phyloP scores from a whole-genome alignment of 2,888 invertebrate species.

The Hylaea fasciaria region DNA sequence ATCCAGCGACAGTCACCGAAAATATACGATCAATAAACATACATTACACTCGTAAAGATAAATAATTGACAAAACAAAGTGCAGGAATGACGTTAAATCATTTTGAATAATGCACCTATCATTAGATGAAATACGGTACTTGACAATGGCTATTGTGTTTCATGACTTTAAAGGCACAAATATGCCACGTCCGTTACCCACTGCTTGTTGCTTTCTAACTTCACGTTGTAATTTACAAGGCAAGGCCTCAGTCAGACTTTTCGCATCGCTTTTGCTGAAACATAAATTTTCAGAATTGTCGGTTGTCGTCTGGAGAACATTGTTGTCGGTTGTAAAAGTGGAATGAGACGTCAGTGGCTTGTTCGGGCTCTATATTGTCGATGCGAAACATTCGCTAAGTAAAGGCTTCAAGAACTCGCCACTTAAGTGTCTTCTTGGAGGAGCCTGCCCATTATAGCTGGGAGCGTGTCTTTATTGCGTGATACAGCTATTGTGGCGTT shows the following conservation, averaged over 20 bases:
- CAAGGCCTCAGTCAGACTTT: constrained; percentile 40
- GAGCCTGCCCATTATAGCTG: constrained; percentile 56
- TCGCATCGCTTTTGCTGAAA: constrained; percentile 44
- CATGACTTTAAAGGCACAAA: constrained; percentile 25
- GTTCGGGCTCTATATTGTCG: constrained; percentile 52
- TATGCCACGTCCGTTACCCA: constrained; percentile 36
- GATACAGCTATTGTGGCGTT: constrained; percentile 49
- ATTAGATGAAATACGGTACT: constrained; percentile 38
- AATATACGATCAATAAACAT: constrained; percentile 36
- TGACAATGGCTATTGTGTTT: constrained; percentile 44
- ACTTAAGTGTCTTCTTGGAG: constrained; percentile 53
- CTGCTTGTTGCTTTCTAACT: constrained; percentile 36
- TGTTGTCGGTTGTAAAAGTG: constrained; percentile 62
- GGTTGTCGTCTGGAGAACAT: constrained; percentile 54
- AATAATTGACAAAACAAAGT: constrained; percentile 42
- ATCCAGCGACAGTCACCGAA: constrained; percentile 28
- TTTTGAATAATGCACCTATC: constrained; percentile 44
- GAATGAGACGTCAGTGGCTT: constrained; percentile 58
- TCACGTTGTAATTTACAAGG: constrained; percentile 46
- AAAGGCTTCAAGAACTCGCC: constrained; percentile 47
- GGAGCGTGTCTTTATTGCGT: constrained; percentile 52
- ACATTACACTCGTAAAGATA: constrained; percentile 35
- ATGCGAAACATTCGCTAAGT: constrained; percentile 50
- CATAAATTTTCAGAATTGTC: constrained; percentile 66
- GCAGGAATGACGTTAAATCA: constrained; percentile 45